Evolutionary conservation across 2,113 vertebrate genomes (phyloP), one percentile per base, ranked within the genome.

Genomic region (Sciurus niger): DNA sequence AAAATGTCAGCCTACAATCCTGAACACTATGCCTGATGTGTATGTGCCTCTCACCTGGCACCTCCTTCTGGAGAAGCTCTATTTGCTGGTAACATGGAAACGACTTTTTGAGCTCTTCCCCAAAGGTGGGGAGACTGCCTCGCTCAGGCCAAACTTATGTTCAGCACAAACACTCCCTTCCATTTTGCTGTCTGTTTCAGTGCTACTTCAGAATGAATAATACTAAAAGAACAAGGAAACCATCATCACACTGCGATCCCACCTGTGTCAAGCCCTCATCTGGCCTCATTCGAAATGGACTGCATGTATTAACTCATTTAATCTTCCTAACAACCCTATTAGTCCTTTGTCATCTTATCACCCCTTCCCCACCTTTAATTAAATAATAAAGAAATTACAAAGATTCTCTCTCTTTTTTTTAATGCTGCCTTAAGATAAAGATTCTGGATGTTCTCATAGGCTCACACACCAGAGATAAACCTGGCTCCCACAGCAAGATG

Each of bases 21-120:
- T 53, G n/a, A 58, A 37, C 30, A n/a, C 48, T 80, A 11, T 40
- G 30, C 14, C 85, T 96, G 14, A 53, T 77, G 73, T 92, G 14
- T n/a, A 28, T 4, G n/a, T n/a, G n/a, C 48, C 34, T 90, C 20
- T 83, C 58, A 83, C 24, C 37, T 77, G 65, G 93, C 24, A 72
- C 34, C 20, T 80, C 12, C n/a, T 94, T 84, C 48, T 55, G 32
- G 88, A 32, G 8, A 92, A 93, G 93, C 65, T 48, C 0, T 68
- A 88, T 93, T 80, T 89, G 46, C 40, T 72, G 16, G 76, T 77
- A 86, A 68, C 17, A 60, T 13, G 78, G n/a, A 70, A 93, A 78
- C 34, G 25, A 63, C 16, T 6, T 9, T 48, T 55, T 68, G 68
- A 91, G 90, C 10, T 58, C 68, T 79, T 93, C 51, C 70, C 78